Percentiles rank a stretch among this genome's conserved stretches.
phyloP scores from a whole-genome alignment of 2,797 vertebrate species.

The Hipposideros larvatus region DNA sequence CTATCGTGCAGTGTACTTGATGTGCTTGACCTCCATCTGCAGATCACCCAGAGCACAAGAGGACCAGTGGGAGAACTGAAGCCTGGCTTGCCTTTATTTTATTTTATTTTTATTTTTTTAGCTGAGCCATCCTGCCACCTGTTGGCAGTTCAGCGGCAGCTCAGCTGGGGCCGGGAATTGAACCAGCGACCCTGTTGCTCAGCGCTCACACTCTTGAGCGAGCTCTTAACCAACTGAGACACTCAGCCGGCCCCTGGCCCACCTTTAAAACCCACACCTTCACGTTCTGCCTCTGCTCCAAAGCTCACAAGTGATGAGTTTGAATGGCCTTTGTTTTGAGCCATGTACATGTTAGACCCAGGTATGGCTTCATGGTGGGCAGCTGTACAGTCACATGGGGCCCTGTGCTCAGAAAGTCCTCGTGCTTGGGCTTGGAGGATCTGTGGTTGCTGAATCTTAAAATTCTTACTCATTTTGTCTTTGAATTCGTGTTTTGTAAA shows the following conservation, averaged over 20 bases:
- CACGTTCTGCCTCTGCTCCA: not conserved
- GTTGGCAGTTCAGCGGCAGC: too few species aligned
- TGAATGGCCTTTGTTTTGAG: not conserved
- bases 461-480: not conserved
- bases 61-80: not conserved
- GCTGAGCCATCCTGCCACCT: too few species aligned
- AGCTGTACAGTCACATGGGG: not conserved
- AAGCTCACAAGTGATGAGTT: not conserved
- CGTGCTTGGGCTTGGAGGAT: not conserved
- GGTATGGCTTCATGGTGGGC: not conserved
- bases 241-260: too few species aligned
- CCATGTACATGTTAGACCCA: not conserved
- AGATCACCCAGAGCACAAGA: not conserved
- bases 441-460: not conserved
- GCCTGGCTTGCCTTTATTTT: not conserved
- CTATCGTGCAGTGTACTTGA: accelerated
- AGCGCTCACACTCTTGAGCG: too few species aligned
- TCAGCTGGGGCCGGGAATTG: too few species aligned
- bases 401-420: not conserved
- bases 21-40: not conserved
- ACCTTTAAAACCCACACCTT: not conserved
- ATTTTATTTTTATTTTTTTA: too few species aligned
- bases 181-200: too few species aligned
- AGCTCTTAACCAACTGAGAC: too few species aligned
- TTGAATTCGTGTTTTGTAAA: not conserved